Percentiles rank a stretch among this genome's conserved stretches.
Conservation (phyloP, 2,113 vertebrate species). For the Petrocephalus microphthalmus region DNA sequence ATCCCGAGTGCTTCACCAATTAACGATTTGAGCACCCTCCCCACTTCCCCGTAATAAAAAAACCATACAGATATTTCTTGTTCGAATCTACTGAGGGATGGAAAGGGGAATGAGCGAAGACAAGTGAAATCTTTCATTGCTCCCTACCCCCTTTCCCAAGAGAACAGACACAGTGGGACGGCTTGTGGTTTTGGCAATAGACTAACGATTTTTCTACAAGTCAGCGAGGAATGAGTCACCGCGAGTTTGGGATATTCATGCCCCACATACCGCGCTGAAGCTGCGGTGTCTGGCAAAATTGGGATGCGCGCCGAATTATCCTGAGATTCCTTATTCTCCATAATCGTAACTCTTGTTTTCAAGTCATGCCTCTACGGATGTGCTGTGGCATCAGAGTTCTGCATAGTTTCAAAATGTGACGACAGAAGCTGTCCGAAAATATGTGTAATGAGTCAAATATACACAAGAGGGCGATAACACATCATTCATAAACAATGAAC, state of each 20-base stretch:
- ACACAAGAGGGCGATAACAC: constrained; percentile 13
- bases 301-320: neutral
- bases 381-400: neutral
- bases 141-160: neutral
- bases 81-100: constrained; percentile 26
- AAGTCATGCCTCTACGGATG: neutral
- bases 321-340: neutral
- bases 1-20: constrained; percentile 12
- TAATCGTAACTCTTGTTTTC: neutral
- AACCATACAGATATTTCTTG: constrained; percentile 33
- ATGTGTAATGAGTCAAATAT: neutral
- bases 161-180: constrained; percentile 15
- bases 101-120: constrained; percentile 19
- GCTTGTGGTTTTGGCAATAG: constrained; percentile 20
- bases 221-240: constrained; percentile 27
- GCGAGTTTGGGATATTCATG: neutral
- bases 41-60: neutral
- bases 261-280: neutral
- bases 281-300: neutral
- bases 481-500: neutral
- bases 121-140: constrained; percentile 31
- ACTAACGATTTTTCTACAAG: constrained; percentile 23
- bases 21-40: constrained; percentile 26
- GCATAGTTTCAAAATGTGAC: neutral
- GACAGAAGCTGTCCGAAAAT: neutral